Conservation (phyloP, 2,797 vertebrate species). For the Megalops cyprinoides region DNA sequence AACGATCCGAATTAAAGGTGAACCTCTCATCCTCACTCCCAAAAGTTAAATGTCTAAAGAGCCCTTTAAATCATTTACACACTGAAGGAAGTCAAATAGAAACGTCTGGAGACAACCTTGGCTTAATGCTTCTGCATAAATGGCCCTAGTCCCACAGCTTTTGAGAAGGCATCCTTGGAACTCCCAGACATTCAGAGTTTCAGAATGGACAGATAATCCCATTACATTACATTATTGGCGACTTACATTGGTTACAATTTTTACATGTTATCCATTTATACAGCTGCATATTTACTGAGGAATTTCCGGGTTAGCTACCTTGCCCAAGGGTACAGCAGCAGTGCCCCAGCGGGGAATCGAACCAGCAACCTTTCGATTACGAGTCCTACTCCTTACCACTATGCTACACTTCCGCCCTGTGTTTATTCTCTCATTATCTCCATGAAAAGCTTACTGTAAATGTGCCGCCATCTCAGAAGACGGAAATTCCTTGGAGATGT, state of each 20-base stretch:
- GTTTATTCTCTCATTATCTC: constrained; percentile 15
- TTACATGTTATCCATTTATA: too few species aligned
- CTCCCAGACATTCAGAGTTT: background rate
- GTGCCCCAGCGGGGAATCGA: too few species aligned
- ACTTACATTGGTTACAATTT: too few species aligned
- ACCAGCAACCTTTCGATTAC: too few species aligned
- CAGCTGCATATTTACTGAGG: too few species aligned
- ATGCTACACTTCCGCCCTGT: too few species aligned
- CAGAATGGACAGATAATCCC: too few species aligned
- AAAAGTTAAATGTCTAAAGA: background rate
- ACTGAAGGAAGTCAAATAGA: background rate
- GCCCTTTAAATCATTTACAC: background rate
- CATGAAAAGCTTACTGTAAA: constrained; percentile 19
- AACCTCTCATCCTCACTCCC: background rate
- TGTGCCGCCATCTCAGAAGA: background rate
- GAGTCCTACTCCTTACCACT: too few species aligned
- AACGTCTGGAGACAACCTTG: background rate
- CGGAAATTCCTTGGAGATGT: background rate
- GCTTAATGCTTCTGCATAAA: background rate
- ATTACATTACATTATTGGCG: too few species aligned
- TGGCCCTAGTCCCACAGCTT: background rate
- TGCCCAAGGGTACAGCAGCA: too few species aligned
- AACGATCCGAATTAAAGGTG: constrained; percentile 2
- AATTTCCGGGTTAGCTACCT: too few species aligned
- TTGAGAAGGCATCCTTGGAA: background rate